Conservation (phyloP, 2,113 vertebrate genomes). For the Centropristis striata region DNA sequence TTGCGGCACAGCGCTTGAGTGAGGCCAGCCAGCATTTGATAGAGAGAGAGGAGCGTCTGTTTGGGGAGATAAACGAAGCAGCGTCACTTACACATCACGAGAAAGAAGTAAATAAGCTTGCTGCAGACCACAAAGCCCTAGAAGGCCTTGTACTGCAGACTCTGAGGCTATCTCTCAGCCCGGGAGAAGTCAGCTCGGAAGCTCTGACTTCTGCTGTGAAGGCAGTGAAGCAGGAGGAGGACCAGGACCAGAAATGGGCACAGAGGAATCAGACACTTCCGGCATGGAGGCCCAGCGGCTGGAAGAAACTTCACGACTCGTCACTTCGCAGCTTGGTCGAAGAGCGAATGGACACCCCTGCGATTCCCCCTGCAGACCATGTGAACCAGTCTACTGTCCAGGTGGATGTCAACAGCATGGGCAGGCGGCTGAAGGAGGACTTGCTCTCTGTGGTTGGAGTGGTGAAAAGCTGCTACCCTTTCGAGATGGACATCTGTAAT, state of each 20-base stretch:
- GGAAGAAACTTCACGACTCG: slow-evolving; percentile 82
- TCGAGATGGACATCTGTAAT: slow-evolving; percentile 85
- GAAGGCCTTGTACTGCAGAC: slow-evolving; percentile 69
- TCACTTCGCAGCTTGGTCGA: slow-evolving; percentile 77
- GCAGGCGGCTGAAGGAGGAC: slow-evolving; percentile 87
- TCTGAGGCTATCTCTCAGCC: slow-evolving; percentile 81
- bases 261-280: slow-evolving; percentile 18
- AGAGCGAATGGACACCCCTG: slow-evolving; percentile 77
- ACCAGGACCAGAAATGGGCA: slow-evolving; percentile 82
- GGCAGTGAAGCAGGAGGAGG: slow-evolving; percentile 86
- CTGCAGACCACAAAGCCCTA: slow-evolving; percentile 75
- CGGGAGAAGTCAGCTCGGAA: slow-evolving; percentile 50
- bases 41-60: slow-evolving; percentile 81
- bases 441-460: slow-evolving; percentile 83
- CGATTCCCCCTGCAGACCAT: neutral
- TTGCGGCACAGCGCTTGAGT: slow-evolving; percentile 28
- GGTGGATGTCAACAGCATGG: slow-evolving; percentile 82
- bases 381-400: slow-evolving; percentile 72
- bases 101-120: slow-evolving; percentile 77
- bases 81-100: slow-evolving; percentile 56
- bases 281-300: slow-evolving; percentile 82
- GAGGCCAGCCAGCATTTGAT: slow-evolving; percentile 81
- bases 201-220: slow-evolving; percentile 86
- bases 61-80: slow-evolving; percentile 26
- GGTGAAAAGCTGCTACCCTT: slow-evolving; percentile 88